Evolutionary conservation across 2,113 vertebrate genomes (phyloP), one percentile per base, ranked within the genome.

Genomic region (Heliornis fulica): DNA sequence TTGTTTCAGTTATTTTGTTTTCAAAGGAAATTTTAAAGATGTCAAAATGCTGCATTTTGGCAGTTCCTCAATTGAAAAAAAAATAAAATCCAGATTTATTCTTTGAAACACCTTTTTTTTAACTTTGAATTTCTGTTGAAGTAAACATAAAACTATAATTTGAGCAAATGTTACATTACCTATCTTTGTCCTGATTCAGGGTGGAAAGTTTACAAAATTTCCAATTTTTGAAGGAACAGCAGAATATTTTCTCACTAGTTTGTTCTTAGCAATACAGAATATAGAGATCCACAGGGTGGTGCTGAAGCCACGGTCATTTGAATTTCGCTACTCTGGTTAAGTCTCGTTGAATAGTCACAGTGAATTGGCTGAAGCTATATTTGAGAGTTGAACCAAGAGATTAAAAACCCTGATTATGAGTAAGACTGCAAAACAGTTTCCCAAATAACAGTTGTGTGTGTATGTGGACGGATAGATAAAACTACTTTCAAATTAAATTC

Each of bases 241-340:
- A 61, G 14, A n/a, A 23, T 66, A 43, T 78, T 93, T 91, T 94
- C 26, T 90, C 25, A 51, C 9, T 64, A 60, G 13, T 34, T 92
- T 80, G 29, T 76, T 90, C 29, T 65, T 74, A 15, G 6, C 45
- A 84, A 15, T 59, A 53, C 46, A 46, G 25, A 66, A 74, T 59
- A 87, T 2, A 3, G 8, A 59, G 54, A 86, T 86, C 95, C 95
- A 96, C 96, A 93, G 0, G 95, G 94, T 96, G 96, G 96, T 94
- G 94, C 93, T 96, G 83, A 91, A 94, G 76, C 34, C 90, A 51
- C 90, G 64, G 36, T 74, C 80, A n/a, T 40, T 77, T 75, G 26
- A 70, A 7, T 51, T 71, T 80, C 41, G 65, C 38, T 11, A 11
- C n/a, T 89, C 34, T 59, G 50, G 20, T 82, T 29, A 53, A 38